Percentiles rank a stretch among this genome's conserved stretches.
Evolutionary conservation across 2,113 vertebrate species (phyloP).

Genomic region (Oceanites oceanicus): DNA sequence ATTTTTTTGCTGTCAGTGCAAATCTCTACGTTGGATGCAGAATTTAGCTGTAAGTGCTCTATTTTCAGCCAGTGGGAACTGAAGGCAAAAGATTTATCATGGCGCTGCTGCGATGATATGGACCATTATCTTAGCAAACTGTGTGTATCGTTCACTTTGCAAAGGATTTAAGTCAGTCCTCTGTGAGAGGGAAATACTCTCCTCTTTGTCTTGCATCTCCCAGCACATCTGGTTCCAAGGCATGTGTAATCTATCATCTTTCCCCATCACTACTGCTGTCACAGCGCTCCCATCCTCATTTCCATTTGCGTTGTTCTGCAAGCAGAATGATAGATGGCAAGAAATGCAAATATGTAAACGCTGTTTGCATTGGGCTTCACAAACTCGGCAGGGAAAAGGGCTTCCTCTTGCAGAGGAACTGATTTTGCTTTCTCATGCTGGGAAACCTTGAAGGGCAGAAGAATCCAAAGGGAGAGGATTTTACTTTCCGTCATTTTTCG

Average conservation of each 20-base stretch:
- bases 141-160: background rate
- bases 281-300: background rate
- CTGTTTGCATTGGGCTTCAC: background rate
- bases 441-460: background rate
- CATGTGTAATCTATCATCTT: background rate
- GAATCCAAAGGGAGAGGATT: background rate
- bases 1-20: fast-evolving
- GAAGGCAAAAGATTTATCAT: background rate
- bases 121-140: background rate
- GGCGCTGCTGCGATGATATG: too few relatives aligned
- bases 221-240: background rate
- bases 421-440: background rate
- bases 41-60: background rate
- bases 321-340: background rate
- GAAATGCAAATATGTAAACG: background rate
- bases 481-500: background rate
- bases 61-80: background rate
- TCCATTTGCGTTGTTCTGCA: background rate
- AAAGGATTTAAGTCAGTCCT: background rate
- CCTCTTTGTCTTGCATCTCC: background rate
- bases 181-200: background rate
- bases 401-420: background rate
- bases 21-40: background rate
- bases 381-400: background rate
- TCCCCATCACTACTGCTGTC: background rate